These are phyloP conservation scores for Ostrea edulis DNA, from an alignment of 1,140 invertebrate species.

Conservation along the genomic window DNA sequence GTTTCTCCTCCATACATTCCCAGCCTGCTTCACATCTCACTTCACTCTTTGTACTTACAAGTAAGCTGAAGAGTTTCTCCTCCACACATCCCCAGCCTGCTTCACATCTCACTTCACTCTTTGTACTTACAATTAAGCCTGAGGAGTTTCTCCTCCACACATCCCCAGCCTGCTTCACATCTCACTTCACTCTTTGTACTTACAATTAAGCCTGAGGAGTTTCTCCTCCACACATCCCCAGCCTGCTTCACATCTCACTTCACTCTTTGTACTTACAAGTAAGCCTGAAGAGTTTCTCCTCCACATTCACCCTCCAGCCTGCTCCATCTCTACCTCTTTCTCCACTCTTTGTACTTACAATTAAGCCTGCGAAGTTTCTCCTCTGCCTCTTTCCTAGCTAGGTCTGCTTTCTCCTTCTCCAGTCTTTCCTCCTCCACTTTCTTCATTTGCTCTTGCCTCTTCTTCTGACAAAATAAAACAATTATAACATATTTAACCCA, in stretches of 20 bases:
- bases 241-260: not conserved
- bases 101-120: not conserved
- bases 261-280: conserved; percentile 49
- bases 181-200: too few relatives aligned
- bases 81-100: conserved; percentile 54
- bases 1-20: not conserved
- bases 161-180: too few relatives aligned
- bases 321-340: not conserved
- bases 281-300: conserved; percentile 63
- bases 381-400: conserved; percentile 62
- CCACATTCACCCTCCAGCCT: conserved; percentile 52
- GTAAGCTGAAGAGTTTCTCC: conserved; percentile 62
- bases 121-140: not conserved
- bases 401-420: conserved; percentile 61
- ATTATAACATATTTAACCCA: too few relatives aligned
- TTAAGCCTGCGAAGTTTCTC: conserved; percentile 62
- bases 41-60: conserved; percentile 46
- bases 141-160: too few relatives aligned
- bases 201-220: not conserved
- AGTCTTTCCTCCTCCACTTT: conserved; percentile 54
- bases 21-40: not conserved
- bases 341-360: conserved; percentile 45
- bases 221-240: not conserved
- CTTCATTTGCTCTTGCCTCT: conserved; percentile 43
- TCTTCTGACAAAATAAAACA: conserved; percentile 9